These are phyloP conservation scores for Lacerta agilis DNA, from an alignment of 2,797 vertebrate species.

Conservation along the genomic window DNA sequence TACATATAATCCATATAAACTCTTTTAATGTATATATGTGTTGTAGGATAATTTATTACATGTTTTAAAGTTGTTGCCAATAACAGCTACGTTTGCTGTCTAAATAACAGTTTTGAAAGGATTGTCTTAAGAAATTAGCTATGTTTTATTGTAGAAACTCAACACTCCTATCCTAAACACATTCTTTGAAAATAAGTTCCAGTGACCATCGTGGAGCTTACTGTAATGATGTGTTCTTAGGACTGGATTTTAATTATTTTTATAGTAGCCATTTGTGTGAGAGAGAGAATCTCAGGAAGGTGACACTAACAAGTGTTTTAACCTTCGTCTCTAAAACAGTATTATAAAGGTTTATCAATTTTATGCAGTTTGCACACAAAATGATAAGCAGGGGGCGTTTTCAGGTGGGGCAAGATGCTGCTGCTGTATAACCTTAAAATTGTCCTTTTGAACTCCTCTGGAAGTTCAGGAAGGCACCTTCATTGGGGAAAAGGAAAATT, in stretches of 20 bases:
- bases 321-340: conserved; percentile 1
- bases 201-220: not conserved
- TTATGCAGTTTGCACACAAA: not conserved
- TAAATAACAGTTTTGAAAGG: not conserved
- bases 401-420: too few species aligned
- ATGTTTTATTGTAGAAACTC: not conserved
- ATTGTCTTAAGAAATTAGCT: not conserved
- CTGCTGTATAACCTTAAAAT: not conserved
- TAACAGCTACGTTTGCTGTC: not conserved
- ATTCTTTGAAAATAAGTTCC: not conserved
- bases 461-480: conserved; percentile 42
- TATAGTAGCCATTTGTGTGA: not conserved
- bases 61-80: not conserved
- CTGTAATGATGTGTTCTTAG: not conserved
- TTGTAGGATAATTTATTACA: not conserved
- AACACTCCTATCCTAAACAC: too few species aligned
- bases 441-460: conserved; percentile 42
- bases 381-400: conserved; percentile 5
- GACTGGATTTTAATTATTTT: not conserved
- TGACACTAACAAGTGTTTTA: not conserved
- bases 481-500: conserved; percentile 41
- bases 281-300: not conserved
- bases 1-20: not conserved
- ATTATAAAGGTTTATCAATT: conserved; percentile 29
- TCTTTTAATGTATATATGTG: not conserved